phyloP scores from a whole-genome alignment of 2,888 invertebrate species.

The Scrobipalpa atriplicella region DNA sequence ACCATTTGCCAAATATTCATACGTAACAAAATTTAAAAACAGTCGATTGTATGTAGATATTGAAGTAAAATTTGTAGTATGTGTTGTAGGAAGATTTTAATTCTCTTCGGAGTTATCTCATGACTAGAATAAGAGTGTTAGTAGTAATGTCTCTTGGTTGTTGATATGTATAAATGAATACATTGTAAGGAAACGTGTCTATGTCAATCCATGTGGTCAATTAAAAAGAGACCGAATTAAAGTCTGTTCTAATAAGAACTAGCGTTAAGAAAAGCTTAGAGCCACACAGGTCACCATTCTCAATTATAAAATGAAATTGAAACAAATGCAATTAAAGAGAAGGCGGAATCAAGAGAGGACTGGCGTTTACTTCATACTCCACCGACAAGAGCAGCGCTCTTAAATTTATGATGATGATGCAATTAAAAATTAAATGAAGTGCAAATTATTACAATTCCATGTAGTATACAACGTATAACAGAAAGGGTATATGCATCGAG shows the following conservation, averaged over 20 bases:
- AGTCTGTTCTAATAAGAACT: slow-evolving; percentile 63
- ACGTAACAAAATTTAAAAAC: slow-evolving; percentile 59
- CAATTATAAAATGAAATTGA: neutral
- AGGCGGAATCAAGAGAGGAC: no score
- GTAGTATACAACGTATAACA: no score
- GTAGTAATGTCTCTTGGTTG: slow-evolving; percentile 72
- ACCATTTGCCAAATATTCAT: slow-evolving; percentile 78
- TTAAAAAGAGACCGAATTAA: slow-evolving; percentile 70
- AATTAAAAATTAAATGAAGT: no score
- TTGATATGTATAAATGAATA: slow-evolving; percentile 59
- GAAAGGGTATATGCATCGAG: no score
- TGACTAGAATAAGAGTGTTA: slow-evolving; percentile 62
- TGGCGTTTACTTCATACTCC: no score
- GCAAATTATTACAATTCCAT: no score
- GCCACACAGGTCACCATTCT: neutral
- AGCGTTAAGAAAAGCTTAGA: slow-evolving; percentile 45
- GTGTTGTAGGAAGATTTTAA: slow-evolving; percentile 64
- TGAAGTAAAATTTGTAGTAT: slow-evolving; percentile 39
- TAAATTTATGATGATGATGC: no score
- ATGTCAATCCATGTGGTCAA: slow-evolving; percentile 77
- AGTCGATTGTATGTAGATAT: slow-evolving; percentile 33
- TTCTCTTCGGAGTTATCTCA: slow-evolving; percentile 69
- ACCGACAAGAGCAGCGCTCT: no score
- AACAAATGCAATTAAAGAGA: neutral
- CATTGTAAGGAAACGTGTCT: slow-evolving; percentile 53